Conservation (phyloP, 2,113 vertebrate species). For the Oryctolagus cuniculus region mOryCun1.1 NC_091432.1:146359001-146359500, state of each 20-base stretch:
- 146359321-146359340: background rate
- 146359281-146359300: background rate
- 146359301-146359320: background rate
- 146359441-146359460: too few relatives aligned
- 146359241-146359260: background rate
- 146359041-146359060: background rate
- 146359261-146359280: background rate
- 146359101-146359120: background rate
- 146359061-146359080: background rate
- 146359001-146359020: background rate
- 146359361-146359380: too few relatives aligned
- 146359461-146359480: too few relatives aligned
- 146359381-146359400: too few relatives aligned
- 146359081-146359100: conserved; percentile 1
- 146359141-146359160: background rate
- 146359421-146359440: too few relatives aligned
- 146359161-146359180: background rate
- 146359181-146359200: background rate
- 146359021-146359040: background rate
- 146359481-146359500: too few relatives aligned
- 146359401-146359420: too few relatives aligned
- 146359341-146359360: background rate
- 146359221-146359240: background rate
- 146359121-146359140: too few relatives aligned
- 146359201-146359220: background rate